Evolutionary conservation across 2,797 vertebrate species (phyloP), one percentile per base, ranked within the genome.

Genomic region (Halcyon chelicuti): DNA sequence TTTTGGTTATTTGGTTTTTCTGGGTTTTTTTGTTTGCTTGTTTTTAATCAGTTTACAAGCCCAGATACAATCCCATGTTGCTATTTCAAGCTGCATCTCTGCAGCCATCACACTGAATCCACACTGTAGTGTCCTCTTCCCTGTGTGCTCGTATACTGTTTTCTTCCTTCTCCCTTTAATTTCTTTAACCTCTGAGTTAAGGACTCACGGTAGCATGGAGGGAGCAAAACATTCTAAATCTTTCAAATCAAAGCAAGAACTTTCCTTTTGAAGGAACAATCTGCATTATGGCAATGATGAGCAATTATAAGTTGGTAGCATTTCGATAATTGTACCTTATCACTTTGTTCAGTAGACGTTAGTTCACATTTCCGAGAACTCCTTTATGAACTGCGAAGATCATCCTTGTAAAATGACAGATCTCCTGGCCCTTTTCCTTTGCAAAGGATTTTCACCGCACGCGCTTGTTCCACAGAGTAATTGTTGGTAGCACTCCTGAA

Each of bases 371-470:
- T 33, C 37, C 1, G 8, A 94, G 75, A 82, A 42, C 21, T 88
- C 40, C 67, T 80, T 70, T 49, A 20, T 57, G 8, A 28, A 15
- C 47, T 42, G 14, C 57, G 47, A 28, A 85, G 67, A 67, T 86
- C 67, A 67, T 71, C 66, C 65, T 58, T 71, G 52, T 71, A 78
- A 67, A 95, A 52, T 76, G 78, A 67, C 33, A 78, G 35, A 61
- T 88, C 60, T 68, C 33, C 85, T 94, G 81, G 92, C 74, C 90
- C 75, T 77, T 86, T 84, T 35, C 54, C 67, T 94, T n/a, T 80
- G 80, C 71, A 81, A 58, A 88, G 42, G 46, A 5, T 89, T 92
- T 87, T 90, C 77, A 67, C 54, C 0, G 1, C 81, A 40, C 60
- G 28, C 0, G 0, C 29, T 83, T 68, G 19, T 66, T 73, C 72